Evolutionary conservation across 2,888 invertebrate genomes (phyloP), one percentile per base, ranked within the genome.

Genomic region (Tenthredo amoena): DNA sequence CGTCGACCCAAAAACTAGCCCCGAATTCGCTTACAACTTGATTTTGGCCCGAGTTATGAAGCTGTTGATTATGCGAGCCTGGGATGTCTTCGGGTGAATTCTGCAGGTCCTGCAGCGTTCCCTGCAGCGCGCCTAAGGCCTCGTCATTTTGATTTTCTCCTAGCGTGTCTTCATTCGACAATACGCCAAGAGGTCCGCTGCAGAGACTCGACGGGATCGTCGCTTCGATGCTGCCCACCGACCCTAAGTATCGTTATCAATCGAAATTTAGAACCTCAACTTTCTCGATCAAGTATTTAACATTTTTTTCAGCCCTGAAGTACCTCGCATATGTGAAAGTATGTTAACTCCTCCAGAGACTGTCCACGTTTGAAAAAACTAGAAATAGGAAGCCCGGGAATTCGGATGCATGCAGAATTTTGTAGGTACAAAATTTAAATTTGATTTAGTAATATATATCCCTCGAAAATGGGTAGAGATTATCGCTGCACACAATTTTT

Each of bases 1-100:
- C 97, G 94, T 97, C 97, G 90, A 95, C 94, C 96, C 96, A 96
- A 90, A 94, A 95, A 88, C 94, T 94, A 84, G 92, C 94, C 89
- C 94, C 95, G 89, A 93, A 93, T 85, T 93, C 93, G 68, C 92
- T 91, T 62, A 92, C 91, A 58, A 92, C 91, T 87, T 93, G 93
- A 47, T 88, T 89, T 86, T 92, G 93, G 26, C 91, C 90, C 47
- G 90, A 88, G 87, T 91, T 92, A 43, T 90, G 90, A 37, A 92
- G 88, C 79, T 93, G 92, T 34, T 92, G 92, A 43, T 82, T 86
- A 82, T 92, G 91, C 74, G 92, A 91, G 34, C 86, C 86, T 58
- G 89, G 89, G 9, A 92, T 91, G 84, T 93, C 93, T 50, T 91
- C 91, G 18, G 91, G 88, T 9, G 92, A 91, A 68, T 89, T 91